A percentile compares a stretch with the other conserved stretches of the same genome.
Conservation (phyloP, 2,888 invertebrate species). For the Muschampia plurimacula region DNA sequence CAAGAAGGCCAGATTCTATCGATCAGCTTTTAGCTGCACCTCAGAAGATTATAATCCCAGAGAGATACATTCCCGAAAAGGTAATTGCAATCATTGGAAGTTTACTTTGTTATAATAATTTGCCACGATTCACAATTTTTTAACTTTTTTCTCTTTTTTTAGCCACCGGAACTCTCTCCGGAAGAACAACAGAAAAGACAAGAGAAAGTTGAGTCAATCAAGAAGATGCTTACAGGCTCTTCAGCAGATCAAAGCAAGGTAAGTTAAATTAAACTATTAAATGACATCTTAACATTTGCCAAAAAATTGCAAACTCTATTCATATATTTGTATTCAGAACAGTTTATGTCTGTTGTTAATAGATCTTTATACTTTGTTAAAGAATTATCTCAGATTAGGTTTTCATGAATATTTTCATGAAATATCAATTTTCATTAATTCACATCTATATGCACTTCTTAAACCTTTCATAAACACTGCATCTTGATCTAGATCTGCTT, state of each 20-base stretch:
- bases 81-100: conserved; percentile 62
- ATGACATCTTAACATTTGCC: not conserved
- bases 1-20: conserved; percentile 91
- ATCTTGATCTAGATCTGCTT: conserved; percentile 65
- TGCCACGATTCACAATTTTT: not conserved
- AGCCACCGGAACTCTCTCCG: conserved; percentile 93
- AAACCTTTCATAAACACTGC: conserved; percentile 43
- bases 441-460: conserved; percentile 26
- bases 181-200: conserved; percentile 93
- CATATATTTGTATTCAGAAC: not conserved
- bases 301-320: not conserved
- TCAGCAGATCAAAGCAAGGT: conserved; percentile 81
- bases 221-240: conserved; percentile 94
- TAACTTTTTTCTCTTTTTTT: conserved; percentile 18
- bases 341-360: not conserved
- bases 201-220: conserved; percentile 96
- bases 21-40: conserved; percentile 95
- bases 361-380: not conserved
- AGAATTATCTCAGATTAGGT: not conserved
- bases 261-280: conserved; percentile 33
- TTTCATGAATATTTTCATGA: not conserved
- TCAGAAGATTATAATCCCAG: conserved; percentile 96
- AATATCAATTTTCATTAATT: conserved; percentile 6
- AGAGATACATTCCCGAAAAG: conserved; percentile 96
- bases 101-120: not conserved